Evolutionary conservation across 2,113 vertebrate species (phyloP), one percentile per base, ranked within the genome.

Genomic region (Ceyx cyanopectus): DNA sequence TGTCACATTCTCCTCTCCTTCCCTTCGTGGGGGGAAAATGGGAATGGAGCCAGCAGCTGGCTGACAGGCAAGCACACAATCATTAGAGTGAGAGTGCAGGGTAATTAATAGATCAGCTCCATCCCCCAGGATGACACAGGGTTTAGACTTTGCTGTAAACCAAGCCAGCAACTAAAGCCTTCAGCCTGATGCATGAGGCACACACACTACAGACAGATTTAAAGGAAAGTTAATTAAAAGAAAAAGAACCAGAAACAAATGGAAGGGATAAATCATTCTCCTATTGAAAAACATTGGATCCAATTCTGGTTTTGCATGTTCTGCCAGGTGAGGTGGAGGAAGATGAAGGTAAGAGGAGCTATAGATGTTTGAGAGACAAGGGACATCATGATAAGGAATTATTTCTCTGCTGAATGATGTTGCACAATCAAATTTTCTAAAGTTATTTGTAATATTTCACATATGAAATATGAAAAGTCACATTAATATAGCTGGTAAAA

Each of bases 401-500:
- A 43, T 19, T 43, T 68, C 48, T 87, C 75, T 67, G 51, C 34
- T 53, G 79, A 74, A 77, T 70, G 91, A 23, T 54, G 51, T 60
- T 63, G 82, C 51, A 70, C 67, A 34, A 85, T 83, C 81, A 85
- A 77, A 60, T 77, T 41, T 89, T 81, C 67, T 85, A 79, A 82
- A 89, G 68, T 48, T 91, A 57, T 85, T 87, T 83, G 87, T 80
- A 93, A 69, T 95, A 91, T 89, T 87, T 89, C 85, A 48, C 84
- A 63, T 73, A 82, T 60, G 78, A 51, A 51, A 51, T 51, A 61
- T 87, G 89, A 74, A 66, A 91, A 92, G 60, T 87, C 81, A 63
- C 67, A 74, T 91, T 92, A 91, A 91, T 87, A 91, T 10, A 93
- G 56, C 81, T 89, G 56, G 67, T 80, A 93, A 96, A 96, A 95